Conservation (phyloP, 2,888 invertebrate genomes). For the Hymenopus coronatus region DNA sequence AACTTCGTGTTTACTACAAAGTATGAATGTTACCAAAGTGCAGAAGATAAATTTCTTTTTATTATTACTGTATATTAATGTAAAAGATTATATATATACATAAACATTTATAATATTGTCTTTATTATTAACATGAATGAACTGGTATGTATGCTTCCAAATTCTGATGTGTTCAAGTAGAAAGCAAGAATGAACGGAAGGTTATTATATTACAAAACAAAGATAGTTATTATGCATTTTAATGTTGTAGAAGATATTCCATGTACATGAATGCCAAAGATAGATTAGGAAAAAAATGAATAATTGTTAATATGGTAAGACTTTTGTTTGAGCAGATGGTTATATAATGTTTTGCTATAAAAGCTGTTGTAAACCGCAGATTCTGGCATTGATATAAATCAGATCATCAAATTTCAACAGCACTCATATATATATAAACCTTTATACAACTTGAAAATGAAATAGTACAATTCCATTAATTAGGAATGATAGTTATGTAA, state of each 20-base stretch:
- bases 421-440: background rate
- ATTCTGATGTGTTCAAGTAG: conserved; percentile 6
- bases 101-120: background rate
- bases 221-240: background rate
- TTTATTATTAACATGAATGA: background rate
- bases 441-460: background rate
- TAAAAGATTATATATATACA: background rate
- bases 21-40: conserved; percentile 13
- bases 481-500: background rate
- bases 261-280: conserved; percentile 7
- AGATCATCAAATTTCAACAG: background rate
- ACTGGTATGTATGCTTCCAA: background rate
- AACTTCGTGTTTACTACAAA: background rate
- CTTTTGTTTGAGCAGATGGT: background rate
- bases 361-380: background rate
- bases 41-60: conserved; percentile 1
- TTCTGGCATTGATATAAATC: background rate
- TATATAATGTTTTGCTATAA: background rate
- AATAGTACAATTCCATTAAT: background rate
- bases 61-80: background rate
- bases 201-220: background rate
- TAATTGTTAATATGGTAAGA: background rate
- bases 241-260: conserved; percentile 2
- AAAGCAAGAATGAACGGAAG: background rate
- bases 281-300: background rate